Evolutionary conservation across 1,140 invertebrate genomes (phyloP), one percentile per base, ranked within the genome.

Genomic region (Dinothrombium tinctorium): DNA sequence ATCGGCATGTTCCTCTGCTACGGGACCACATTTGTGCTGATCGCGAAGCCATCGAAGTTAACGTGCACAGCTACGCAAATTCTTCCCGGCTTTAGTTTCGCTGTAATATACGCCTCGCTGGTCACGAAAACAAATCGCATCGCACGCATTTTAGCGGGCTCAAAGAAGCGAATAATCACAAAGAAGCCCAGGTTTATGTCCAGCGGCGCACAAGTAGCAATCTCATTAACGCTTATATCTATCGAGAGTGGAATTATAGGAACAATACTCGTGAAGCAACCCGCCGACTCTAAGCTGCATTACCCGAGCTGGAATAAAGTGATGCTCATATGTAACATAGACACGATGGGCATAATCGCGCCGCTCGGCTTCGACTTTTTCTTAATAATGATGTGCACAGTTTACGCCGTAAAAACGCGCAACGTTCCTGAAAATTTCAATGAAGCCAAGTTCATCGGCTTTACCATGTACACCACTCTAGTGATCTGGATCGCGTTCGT

Each of bases 371-470:
- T 77, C 55, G 76, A 79, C 53, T 70, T 78, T 46, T 61, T 81
- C 43, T 63, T 84, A 0, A 72, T 83, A 20, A 63, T 67, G 4
- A 63, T 82, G 44, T 83, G 80, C 51, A 83, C 78, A 1, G 55
- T 79, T 8, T 83, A 82, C 55, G 80, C 80, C 1, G 62, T 86
- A 8, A 82, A 82, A 58, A 83, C 80, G 0, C 58, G 80, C 12
- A 82, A 81, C 52, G 67, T 84, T 29, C 80, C 80, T 0, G 80
- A 81, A 57, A 84, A 83, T 55, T 83, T 83, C 54, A 84, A 83
- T 58, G 76, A 79, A 53, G 73, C 75, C 0, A 76, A 77, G 56
- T 78, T 76, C 51, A 78, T 78, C 45, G 76, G 75, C 11, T 79
- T 78, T 47, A 74, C 76, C 2, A 82, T 80, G 76, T 84, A 83